These are phyloP conservation scores for Melipona beecheii DNA, from an alignment of 2,888 invertebrate genomes.

Conservation along the genomic window DNA sequence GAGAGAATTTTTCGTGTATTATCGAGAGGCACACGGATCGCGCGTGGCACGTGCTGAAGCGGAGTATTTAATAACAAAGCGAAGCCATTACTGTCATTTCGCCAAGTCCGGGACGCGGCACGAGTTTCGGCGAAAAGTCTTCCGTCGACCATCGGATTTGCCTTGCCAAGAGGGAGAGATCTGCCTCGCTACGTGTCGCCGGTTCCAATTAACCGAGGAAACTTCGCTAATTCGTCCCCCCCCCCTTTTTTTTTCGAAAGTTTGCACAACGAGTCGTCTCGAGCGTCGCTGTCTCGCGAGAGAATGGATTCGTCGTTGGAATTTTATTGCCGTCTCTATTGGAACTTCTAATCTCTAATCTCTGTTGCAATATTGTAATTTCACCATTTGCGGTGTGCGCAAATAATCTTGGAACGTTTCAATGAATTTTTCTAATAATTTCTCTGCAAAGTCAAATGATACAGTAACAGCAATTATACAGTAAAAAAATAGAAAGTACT, in stretches of 20 bases:
- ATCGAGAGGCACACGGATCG: background rate
- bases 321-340: background rate
- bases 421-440: no score
- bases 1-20: background rate
- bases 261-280: background rate
- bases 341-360: no score
- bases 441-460: no score
- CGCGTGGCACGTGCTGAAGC: background rate
- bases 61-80: background rate
- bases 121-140: constrained; percentile 22
- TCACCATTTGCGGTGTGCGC: no score
- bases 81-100: constrained; percentile 55
- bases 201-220: background rate
- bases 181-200: background rate
- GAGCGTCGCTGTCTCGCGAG: no score
- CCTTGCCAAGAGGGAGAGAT: constrained; percentile 45
- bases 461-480: no score
- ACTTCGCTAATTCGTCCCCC: background rate
- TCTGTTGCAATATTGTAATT: no score
- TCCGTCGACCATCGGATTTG: constrained; percentile 31
- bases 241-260: background rate
- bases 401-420: no score
- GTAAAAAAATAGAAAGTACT: no score
- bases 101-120: constrained; percentile 45
- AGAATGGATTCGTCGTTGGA: background rate